A percentile compares a stretch with the other conserved stretches of the same genome.
phyloP scores from a whole-genome alignment of 2,113 vertebrate species.

The Columba livia region DNA sequence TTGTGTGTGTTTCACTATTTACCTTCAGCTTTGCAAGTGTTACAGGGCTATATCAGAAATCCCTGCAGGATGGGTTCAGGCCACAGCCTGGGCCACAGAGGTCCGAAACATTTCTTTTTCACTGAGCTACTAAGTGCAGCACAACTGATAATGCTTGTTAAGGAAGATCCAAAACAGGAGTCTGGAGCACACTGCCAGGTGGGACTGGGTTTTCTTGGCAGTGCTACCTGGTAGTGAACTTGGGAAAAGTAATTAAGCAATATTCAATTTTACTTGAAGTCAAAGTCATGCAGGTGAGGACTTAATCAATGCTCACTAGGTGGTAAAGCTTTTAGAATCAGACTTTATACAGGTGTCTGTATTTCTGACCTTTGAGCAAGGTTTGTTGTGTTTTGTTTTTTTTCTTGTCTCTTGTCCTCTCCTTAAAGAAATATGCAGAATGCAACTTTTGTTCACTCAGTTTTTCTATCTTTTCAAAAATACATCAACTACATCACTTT shows the following conservation, averaged over 20 bases:
- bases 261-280: neutral
- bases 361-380: neutral
- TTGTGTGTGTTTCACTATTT: rapidly evolving
- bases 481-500: neutral
- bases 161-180: neutral
- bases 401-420: neutral
- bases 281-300: neutral
- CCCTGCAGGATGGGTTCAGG: neutral
- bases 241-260: neutral
- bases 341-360: neutral
- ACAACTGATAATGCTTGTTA: neutral
- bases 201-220: neutral
- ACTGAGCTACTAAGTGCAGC: neutral
- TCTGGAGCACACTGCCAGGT: neutral
- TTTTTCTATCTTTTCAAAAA: neutral
- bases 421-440: neutral
- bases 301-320: neutral
- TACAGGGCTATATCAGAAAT: neutral
- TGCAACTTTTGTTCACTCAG: neutral
- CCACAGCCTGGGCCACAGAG: neutral
- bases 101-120: neutral
- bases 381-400: neutral
- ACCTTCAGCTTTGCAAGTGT: neutral
- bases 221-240: neutral
- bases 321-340: neutral